Conservation (phyloP, 2,888 invertebrate species). For the Mesodorylaimus sp. region DNA sequence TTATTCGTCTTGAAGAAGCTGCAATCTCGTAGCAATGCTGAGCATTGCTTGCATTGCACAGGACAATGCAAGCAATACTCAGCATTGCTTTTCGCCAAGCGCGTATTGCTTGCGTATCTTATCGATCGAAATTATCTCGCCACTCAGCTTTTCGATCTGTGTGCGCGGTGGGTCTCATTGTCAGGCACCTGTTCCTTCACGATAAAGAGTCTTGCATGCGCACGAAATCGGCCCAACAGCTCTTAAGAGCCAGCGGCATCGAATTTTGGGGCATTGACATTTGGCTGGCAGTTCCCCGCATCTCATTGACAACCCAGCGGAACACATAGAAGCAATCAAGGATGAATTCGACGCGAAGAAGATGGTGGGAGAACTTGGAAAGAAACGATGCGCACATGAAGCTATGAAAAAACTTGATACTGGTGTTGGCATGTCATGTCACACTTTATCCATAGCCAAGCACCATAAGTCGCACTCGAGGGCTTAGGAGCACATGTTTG, state of each 20-base stretch:
- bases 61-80: no score
- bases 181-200: not conserved
- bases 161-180: no score
- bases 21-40: no score
- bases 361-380: not conserved
- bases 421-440: no score
- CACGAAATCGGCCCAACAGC: not conserved
- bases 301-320: no score
- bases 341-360: not conserved
- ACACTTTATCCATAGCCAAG: no score
- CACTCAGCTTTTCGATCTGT: not conserved
- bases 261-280: not conserved
- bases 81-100: not conserved
- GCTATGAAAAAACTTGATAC: no score
- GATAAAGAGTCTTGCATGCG: not conserved
- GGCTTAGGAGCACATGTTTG: no score
- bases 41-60: no score
- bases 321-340: not conserved
- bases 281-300: constrained; percentile 1
- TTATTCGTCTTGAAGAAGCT: no score
- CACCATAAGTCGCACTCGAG: no score
- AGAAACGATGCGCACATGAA: not conserved
- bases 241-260: not conserved
- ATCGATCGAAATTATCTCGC: not conserved
- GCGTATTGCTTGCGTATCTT: not conserved